Percentiles rank a stretch among this genome's conserved stretches.
Conservation (phyloP, 2,888 invertebrate genomes). For the Drosophila formosana region DNA sequence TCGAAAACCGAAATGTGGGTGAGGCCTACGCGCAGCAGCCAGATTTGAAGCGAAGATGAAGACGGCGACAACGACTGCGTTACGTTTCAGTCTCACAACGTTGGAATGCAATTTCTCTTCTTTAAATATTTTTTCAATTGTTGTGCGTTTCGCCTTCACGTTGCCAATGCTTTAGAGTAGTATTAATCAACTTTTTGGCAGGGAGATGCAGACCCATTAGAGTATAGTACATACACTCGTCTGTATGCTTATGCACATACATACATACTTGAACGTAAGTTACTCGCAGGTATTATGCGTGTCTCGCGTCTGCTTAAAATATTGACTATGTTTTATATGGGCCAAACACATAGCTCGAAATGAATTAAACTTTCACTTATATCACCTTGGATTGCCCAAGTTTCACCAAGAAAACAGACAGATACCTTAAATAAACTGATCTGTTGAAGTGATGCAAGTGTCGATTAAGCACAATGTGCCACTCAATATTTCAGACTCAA, state of each 20-base stretch:
- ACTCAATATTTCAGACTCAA: too few relatives aligned
- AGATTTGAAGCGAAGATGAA: not conserved
- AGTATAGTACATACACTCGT: not conserved
- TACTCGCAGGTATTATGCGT: not conserved
- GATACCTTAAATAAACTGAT: not conserved
- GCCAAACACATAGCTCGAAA: not conserved
- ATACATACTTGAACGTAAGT: not conserved
- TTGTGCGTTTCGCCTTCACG: constrained; percentile 53
- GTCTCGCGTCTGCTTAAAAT: not conserved
- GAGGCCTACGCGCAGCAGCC: constrained; percentile 59
- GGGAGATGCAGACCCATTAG: not conserved
- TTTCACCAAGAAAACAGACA: not conserved
- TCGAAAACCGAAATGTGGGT: constrained; percentile 55
- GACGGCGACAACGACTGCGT: constrained; percentile 18
- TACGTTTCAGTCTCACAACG: constrained; percentile 59
- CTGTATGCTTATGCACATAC: not conserved
- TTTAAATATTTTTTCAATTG: constrained; percentile 78
- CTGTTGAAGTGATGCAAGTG: not conserved
- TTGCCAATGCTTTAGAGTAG: not conserved
- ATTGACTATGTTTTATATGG: not conserved
- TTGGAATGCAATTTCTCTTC: constrained; percentile 82
- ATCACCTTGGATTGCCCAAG: not conserved
- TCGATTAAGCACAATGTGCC: not conserved
- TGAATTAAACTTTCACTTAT: constrained; percentile 4
- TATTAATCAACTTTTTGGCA: constrained; percentile 17